A percentile compares a stretch with the other conserved stretches of the same genome.
Conservation (phyloP, 2,888 invertebrate genomes). For the Mythimna impura region DNA sequence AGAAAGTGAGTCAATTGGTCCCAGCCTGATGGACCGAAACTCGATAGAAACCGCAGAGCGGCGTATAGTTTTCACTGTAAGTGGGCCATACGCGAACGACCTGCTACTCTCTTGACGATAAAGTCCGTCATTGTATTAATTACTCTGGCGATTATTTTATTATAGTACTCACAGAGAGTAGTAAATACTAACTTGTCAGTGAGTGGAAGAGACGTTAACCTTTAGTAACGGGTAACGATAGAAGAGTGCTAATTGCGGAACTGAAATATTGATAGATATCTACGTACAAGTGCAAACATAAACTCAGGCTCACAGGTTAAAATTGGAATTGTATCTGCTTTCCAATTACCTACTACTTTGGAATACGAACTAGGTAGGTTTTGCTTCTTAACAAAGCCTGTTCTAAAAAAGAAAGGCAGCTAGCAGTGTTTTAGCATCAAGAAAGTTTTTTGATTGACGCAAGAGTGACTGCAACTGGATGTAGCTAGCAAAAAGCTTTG, state of each 20-base stretch:
- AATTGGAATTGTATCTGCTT: conserved; percentile 24
- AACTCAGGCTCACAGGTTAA: not conserved
- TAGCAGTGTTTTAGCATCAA: not conserved
- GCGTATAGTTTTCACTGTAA: conserved; percentile 86
- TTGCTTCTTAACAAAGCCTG: not conserved
- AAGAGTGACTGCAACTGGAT: conserved; percentile 9
- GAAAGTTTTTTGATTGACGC: conserved; percentile 24
- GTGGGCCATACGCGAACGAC: conserved; percentile 83
- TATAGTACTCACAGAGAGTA: conserved; percentile 26
- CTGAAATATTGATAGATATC: conserved; percentile 10
- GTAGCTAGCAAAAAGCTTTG: conserved; percentile 7
- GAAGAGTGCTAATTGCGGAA: conserved; percentile 21
- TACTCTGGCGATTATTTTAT: conserved; percentile 57
- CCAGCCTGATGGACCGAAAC: conserved; percentile 84
- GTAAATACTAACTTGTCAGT: conserved; percentile 48
- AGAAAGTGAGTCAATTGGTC: conserved; percentile 82
- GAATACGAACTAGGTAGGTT: not conserved
- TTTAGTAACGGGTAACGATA: conserved; percentile 10
- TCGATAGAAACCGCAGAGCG: conserved; percentile 84
- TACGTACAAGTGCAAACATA: not conserved
- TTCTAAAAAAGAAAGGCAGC: conserved; percentile 20
- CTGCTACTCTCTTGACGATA: conserved; percentile 80
- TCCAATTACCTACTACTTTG: not conserved
- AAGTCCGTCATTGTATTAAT: conserved; percentile 71
- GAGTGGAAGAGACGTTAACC: conserved; percentile 38